Conservation (phyloP, 2,113 vertebrate species). For the Scomber colias region DNA sequence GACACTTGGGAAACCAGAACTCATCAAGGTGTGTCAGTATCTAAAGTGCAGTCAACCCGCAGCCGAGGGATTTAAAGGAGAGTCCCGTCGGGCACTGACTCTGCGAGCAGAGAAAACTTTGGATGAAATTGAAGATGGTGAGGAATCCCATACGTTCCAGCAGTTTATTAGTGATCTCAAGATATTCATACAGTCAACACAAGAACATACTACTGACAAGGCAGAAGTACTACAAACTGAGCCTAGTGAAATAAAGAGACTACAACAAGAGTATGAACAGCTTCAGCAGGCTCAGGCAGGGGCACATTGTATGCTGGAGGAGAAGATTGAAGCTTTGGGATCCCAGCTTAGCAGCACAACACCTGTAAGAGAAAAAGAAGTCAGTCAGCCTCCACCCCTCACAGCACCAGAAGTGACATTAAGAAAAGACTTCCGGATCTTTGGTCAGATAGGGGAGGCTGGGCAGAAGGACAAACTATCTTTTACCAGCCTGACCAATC, state of each 20-base stretch:
- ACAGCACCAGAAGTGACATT: too few species aligned
- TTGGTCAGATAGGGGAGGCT: too few species aligned
- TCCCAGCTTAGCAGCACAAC: too few species aligned
- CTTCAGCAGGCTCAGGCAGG: background rate
- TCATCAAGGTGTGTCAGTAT: background rate
- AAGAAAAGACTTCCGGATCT: too few species aligned
- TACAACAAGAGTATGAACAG: background rate
- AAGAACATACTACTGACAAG: background rate
- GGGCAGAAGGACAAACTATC: too few species aligned
- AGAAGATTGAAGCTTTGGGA: background rate
- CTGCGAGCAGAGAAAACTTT: background rate
- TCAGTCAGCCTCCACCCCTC: too few species aligned
- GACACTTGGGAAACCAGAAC: background rate
- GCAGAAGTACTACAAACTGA: background rate
- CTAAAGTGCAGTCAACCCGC: conserved; percentile 2
- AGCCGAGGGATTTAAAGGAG: background rate
- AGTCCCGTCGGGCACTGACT: background rate
- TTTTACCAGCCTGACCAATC: too few species aligned
- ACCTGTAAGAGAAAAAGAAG: too few species aligned
- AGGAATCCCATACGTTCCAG: background rate
- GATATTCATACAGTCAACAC: background rate
- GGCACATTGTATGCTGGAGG: background rate
- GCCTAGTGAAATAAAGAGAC: too few species aligned
- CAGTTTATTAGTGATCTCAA: background rate
- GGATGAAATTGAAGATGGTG: background rate